Percentiles rank a stretch among this genome's conserved stretches.
Conservation (phyloP, 2,797 vertebrate genomes). For the Margarornis squamiger region DNA sequence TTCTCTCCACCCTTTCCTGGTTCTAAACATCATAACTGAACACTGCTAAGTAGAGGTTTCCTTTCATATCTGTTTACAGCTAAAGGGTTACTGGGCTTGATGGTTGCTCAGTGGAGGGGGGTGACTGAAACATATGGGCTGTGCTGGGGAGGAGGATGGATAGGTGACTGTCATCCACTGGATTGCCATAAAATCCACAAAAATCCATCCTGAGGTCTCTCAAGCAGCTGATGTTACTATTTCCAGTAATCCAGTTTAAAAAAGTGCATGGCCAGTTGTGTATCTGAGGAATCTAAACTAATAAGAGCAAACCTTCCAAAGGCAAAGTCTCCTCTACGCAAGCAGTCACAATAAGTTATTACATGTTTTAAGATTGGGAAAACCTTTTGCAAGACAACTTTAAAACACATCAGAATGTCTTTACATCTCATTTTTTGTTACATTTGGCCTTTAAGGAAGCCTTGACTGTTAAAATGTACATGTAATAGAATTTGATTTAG, state of each 20-base stretch:
- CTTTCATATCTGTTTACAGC: background rate
- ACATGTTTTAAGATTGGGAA: background rate
- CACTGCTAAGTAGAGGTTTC: background rate
- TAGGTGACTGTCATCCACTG: background rate
- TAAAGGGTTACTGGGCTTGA: background rate
- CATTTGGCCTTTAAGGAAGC: background rate
- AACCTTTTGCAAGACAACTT: background rate
- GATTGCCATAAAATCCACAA: background rate
- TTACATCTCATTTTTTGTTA: background rate
- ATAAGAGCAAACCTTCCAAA: background rate
- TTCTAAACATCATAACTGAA: background rate
- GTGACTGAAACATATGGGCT: background rate
- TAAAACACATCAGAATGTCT: background rate
- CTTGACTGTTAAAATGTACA: background rate
- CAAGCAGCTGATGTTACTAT: background rate
- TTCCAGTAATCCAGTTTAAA: background rate
- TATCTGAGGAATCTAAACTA: background rate
- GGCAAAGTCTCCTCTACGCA: background rate
- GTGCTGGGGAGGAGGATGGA: background rate
- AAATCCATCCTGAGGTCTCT: background rate
- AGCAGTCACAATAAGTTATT: background rate
- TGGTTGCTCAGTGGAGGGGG: background rate
- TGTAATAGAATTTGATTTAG: background rate
- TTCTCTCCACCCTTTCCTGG: background rate
- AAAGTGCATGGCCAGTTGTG: background rate